Base-by-base conservation (phyloP, 2,113 vertebrate genomes). In the Gallinago jamesoni region DNA sequence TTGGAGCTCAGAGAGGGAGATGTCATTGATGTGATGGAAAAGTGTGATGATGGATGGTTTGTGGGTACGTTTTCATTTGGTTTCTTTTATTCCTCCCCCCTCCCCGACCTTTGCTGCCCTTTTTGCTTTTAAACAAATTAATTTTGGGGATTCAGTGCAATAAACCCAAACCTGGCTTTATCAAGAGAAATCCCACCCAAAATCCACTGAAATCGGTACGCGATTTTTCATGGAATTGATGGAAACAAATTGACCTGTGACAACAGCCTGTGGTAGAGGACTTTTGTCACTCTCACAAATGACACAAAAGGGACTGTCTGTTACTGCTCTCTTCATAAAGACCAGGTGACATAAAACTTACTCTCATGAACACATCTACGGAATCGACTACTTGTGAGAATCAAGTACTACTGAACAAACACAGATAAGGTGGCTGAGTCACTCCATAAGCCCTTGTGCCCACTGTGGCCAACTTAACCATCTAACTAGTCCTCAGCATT, bases 21-120 rank as follows among this genome's bases (percentile, higher is more conserved):
- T 92, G 67, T 99, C 70, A 98, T 99, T 47, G 99, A 99, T 60
- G 99, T 99, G 91, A 99, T 99, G 98, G 99, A 99, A 95, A 99
- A 99, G 91, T 99, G 99, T 94, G 99, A 99, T 76, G 99, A 99
- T 66, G 99, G 99, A 95, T 99, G 99, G 99, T 99, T 99, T 98
- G 99, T 99, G 95, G 99, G 99, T 99, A 98, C 24, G 98, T 98
- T 95, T 39, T 45, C 28, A 25, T 43, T 91, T 43, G 33, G 45
- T 75, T 93, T 53, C 41, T 69, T 88, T 72, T 83, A 55, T 5
- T 2, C 10, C 6, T 0, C 17, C 1, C 2, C 16, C 43, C 7
- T 13, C 15, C 48, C 45, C 5, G 5, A 68, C 23, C 15, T 76
- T 53, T 79, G 30, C 30, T 82, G 16, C 43, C 18, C 7, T 92